Percentiles rank a stretch among this genome's conserved stretches.
Conservation (phyloP, 2,797 vertebrate species). For the Champsocephalus gunnari region DNA sequence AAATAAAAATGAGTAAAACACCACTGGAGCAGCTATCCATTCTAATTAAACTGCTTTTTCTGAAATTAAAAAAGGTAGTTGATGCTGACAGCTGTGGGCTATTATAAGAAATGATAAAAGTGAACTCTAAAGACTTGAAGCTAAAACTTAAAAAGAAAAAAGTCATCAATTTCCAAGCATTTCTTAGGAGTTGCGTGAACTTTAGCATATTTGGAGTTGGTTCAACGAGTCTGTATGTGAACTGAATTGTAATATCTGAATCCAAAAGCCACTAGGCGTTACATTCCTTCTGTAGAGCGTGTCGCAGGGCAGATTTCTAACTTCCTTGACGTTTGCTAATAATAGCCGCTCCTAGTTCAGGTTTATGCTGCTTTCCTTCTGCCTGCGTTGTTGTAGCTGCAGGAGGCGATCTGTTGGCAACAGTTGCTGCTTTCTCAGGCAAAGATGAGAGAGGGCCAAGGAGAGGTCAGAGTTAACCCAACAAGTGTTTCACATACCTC, state of each 20-base stretch:
- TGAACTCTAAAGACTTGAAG: too few species aligned
- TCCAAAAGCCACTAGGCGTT: neutral
- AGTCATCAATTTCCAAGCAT: too few species aligned
- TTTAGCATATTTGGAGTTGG: too few species aligned
- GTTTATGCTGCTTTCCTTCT: slow-evolving; percentile 17
- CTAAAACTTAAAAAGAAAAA: too few species aligned
- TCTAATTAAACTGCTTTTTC: slow-evolving; percentile 6
- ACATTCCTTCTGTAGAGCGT: neutral
- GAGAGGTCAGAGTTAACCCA: slow-evolving; percentile 52
- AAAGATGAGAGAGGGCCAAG: slow-evolving; percentile 43
- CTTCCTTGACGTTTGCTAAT: slow-evolving; percentile 32
- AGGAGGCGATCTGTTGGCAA: slow-evolving; percentile 28
- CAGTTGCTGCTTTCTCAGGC: slow-evolving; percentile 65
- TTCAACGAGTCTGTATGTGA: too few species aligned
- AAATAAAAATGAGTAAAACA: neutral
- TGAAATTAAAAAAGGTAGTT: slow-evolving; percentile 1
- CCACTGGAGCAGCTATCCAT: neutral
- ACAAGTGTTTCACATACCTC: slow-evolving; percentile 49
- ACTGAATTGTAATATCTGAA: neutral
- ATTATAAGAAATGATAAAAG: neutral
- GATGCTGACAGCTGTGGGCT: neutral
- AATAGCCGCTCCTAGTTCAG: slow-evolving; percentile 51
- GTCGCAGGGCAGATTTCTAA: slow-evolving; percentile 42
- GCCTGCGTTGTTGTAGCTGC: slow-evolving; percentile 10
- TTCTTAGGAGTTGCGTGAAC: too few species aligned